Percentiles rank a stretch among this genome's conserved stretches.
Evolutionary conservation across 1,140 invertebrate genomes (phyloP).

Genomic region (Chironomus tepperi): DNA sequence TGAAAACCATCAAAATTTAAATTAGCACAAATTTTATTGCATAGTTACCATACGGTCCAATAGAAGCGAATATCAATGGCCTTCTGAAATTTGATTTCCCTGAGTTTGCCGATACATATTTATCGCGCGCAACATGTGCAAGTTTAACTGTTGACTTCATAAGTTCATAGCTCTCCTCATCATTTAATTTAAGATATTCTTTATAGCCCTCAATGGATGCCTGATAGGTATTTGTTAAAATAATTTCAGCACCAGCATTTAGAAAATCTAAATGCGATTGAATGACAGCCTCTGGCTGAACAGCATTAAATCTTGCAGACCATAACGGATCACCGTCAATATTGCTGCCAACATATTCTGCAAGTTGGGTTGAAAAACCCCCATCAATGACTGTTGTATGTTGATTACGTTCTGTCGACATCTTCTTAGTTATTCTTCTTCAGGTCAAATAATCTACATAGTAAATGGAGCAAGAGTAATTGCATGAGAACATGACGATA

Average conservation of each 20-base stretch:
- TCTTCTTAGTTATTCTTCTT: neutral
- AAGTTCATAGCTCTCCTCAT: constrained; percentile 53
- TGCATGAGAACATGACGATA: no score
- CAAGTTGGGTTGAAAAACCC: constrained; percentile 68
- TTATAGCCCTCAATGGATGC: constrained; percentile 69
- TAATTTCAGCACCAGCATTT: constrained; percentile 71
- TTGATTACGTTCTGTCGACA: neutral
- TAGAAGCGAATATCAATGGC: constrained; percentile 66
- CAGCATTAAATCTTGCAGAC: constrained; percentile 63
- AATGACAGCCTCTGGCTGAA: constrained; percentile 60
- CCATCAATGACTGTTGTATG: constrained; percentile 59
- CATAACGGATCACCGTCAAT: constrained; percentile 70
- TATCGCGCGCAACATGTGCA: constrained; percentile 40
- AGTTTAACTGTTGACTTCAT: constrained; percentile 61
- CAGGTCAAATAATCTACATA: neutral
- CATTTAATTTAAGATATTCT: constrained; percentile 53
- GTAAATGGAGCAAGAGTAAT: no score
- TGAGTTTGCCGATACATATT: constrained; percentile 31
- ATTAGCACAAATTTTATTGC: neutral
- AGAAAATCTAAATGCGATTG: constrained; percentile 70
- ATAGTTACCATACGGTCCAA: constrained; percentile 64
- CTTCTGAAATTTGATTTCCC: constrained; percentile 7
- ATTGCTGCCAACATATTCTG: constrained; percentile 55
- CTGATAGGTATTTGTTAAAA: constrained; percentile 84
- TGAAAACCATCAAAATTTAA: neutral